phyloP scores from a whole-genome alignment of 2,888 invertebrate genomes.

The Pomacea canaliculata region DNA sequence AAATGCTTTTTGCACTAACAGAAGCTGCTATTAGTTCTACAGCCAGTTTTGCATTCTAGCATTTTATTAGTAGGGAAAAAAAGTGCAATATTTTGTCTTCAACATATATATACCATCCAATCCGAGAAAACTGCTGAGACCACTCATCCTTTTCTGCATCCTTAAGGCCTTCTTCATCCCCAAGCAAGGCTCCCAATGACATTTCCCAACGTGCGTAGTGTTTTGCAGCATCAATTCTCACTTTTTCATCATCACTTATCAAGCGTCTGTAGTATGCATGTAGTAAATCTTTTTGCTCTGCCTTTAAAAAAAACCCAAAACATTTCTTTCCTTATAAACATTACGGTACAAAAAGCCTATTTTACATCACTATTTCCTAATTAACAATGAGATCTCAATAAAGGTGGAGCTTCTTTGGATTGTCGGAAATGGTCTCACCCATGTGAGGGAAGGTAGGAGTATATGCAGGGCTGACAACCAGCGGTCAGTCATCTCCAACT shows the following conservation, averaged over 20 bases:
- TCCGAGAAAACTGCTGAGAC: slow-evolving; percentile 62
- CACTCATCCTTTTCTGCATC: slow-evolving; percentile 51
- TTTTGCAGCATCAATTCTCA: slow-evolving; percentile 48
- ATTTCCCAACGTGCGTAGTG: slow-evolving; percentile 65
- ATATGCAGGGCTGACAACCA: too few relatives aligned
- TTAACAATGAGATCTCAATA: too few relatives aligned
- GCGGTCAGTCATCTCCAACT: too few relatives aligned
- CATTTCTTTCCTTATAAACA: background rate
- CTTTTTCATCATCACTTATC: slow-evolving; percentile 53
- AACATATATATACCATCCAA: slow-evolving; percentile 52
- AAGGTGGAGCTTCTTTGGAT: too few relatives aligned
- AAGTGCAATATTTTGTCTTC: background rate
- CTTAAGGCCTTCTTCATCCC: slow-evolving; percentile 47
- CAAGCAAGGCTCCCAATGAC: slow-evolving; percentile 48
- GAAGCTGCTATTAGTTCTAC: too few relatives aligned
- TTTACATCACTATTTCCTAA: too few relatives aligned
- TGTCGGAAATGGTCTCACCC: too few relatives aligned
- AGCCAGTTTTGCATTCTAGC: too few relatives aligned
- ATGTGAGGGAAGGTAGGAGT: too few relatives aligned
- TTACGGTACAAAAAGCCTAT: background rate
- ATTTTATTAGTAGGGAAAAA: background rate
- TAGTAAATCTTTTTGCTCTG: slow-evolving; percentile 57
- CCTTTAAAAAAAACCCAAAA: slow-evolving; percentile 35
- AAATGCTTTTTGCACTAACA: too few relatives aligned
- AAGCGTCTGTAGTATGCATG: slow-evolving; percentile 61